Evolutionary conservation across 2,888 invertebrate genomes (phyloP).

Genomic region (Myathropa florea): DNA sequence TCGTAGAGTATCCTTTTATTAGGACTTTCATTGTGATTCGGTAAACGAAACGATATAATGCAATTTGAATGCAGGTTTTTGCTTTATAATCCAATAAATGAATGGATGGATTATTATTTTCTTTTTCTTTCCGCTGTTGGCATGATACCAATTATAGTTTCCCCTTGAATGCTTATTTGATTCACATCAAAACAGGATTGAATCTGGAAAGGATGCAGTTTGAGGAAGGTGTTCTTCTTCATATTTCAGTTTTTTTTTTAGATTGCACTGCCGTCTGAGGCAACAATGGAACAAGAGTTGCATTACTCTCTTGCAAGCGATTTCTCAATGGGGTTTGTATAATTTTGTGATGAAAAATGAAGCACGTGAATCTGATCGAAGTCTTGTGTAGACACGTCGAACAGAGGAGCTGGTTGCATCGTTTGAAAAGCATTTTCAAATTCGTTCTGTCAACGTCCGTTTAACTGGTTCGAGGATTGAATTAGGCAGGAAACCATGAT

Average conservation of each 20-base stretch:
- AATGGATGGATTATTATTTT: conserved; percentile 5
- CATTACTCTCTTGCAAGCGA: background rate
- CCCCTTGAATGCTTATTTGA: background rate
- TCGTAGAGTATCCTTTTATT: conserved; percentile 46
- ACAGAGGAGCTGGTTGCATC: no score
- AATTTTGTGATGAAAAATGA: no score
- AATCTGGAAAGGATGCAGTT: background rate
- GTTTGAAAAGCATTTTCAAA: no score
- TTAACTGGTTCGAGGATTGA: no score
- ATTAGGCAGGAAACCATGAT: no score
- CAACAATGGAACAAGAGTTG: background rate
- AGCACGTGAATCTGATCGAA: no score
- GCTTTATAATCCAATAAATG: conserved; percentile 3
- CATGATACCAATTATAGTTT: background rate
- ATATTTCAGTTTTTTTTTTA: background rate
- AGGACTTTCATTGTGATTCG: conserved; percentile 39
- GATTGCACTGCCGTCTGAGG: background rate
- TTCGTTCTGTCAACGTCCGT: no score
- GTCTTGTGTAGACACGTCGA: no score
- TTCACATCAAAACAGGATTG: conserved; percentile 6
- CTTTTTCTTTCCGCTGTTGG: background rate
- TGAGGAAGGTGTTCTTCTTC: background rate
- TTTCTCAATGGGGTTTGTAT: background rate
- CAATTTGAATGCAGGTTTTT: conserved; percentile 45
- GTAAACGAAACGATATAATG: conserved; percentile 40